Percentiles rank a stretch among this genome's conserved stretches.
Evolutionary conservation across 2,888 invertebrate species (phyloP).

Genomic region (Pandemis heparana): DNA sequence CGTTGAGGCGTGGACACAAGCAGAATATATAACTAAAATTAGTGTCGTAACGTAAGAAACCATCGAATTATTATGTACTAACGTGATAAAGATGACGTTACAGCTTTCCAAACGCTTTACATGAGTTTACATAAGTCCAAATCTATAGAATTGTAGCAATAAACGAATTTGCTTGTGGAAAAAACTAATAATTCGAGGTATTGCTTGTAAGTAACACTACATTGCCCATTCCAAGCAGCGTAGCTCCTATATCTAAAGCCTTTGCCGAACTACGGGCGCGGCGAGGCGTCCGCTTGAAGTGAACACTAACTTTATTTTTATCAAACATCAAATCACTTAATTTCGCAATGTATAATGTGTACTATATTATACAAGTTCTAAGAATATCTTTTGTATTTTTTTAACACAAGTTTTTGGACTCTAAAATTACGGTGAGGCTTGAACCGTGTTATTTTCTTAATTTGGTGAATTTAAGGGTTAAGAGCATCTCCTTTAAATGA

Average conservation of each 20-base stretch:
- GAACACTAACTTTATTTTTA: background rate
- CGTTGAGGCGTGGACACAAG: constrained; percentile 15
- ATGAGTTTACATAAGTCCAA: too few relatives aligned
- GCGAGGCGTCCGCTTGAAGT: background rate
- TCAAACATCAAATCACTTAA: too few relatives aligned
- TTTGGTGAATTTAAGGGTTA: too few relatives aligned
- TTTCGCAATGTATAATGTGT: too few relatives aligned
- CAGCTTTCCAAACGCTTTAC: background rate
- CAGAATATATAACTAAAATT: background rate
- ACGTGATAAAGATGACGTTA: background rate
- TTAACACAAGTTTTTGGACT: too few relatives aligned
- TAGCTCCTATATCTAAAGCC: background rate
- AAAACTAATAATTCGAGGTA: constrained; percentile 30
- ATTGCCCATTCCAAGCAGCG: constrained; percentile 7
- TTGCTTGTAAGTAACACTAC: constrained; percentile 21
- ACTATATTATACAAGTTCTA: too few relatives aligned
- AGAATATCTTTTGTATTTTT: too few relatives aligned
- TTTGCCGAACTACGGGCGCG: background rate
- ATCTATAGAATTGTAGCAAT: too few relatives aligned
- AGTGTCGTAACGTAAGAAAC: background rate
- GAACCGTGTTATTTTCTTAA: too few relatives aligned
- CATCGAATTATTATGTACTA: background rate
- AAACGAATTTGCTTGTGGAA: background rate
- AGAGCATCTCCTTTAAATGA: too few relatives aligned
- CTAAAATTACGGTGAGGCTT: too few relatives aligned